Percentiles rank a stretch among this genome's conserved stretches.
These are phyloP conservation scores for Orbicella faveolata DNA, from an alignment of 64 coral and sea anemone genomes.

Conservation along the genomic window DNA sequence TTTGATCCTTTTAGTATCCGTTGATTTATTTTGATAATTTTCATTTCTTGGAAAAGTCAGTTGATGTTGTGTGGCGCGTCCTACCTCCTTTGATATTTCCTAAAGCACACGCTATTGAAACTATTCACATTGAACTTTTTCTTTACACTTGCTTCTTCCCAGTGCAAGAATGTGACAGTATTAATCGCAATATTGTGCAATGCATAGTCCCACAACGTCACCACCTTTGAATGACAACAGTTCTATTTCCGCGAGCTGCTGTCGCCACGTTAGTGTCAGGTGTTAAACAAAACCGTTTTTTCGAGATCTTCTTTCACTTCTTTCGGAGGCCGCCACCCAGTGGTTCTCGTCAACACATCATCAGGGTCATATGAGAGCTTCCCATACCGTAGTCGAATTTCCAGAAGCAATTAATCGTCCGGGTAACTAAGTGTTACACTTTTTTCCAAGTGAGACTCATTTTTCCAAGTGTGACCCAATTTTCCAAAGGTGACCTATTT, in stretches of 20 bases:
- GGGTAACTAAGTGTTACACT: neutral
- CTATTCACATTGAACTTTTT: too few species aligned
- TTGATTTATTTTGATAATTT: too few species aligned
- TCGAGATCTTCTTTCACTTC: neutral
- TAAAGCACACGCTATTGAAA: too few species aligned
- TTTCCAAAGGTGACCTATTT: too few species aligned
- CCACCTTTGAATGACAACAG: neutral
- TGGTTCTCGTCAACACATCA: neutral
- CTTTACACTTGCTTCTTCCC: too few species aligned
- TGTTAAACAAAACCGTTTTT: neutral
- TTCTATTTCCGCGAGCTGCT: neutral
- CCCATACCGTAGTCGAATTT: neutral
- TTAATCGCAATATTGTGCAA: neutral
- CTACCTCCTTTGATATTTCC: too few species aligned
- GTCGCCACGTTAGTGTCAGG: neutral
- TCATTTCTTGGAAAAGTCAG: too few species aligned
- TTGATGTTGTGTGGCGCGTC: too few species aligned
- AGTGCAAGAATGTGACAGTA: neutral
- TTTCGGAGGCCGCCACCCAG: neutral
- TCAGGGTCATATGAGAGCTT: neutral
- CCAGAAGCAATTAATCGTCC: slow-evolving; percentile 15
- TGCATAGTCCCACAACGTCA: neutral
- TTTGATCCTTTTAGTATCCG: too few species aligned
- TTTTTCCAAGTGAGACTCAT: too few species aligned
- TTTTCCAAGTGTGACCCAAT: too few species aligned